phyloP scores from a whole-genome alignment of 2,888 invertebrate species.

The Panopea generosa region DNA sequence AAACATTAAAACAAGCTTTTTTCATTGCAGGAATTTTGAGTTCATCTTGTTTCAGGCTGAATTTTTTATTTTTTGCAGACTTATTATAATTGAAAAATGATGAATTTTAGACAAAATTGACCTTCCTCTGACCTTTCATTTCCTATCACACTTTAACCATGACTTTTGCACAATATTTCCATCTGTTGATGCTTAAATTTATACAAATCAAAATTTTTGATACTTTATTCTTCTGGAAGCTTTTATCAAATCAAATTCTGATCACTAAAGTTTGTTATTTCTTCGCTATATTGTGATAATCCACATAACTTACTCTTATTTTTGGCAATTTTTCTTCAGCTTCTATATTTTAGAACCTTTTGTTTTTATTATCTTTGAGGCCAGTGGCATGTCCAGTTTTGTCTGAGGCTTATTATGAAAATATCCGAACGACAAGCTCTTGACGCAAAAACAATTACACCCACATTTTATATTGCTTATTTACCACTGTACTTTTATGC shows the following conservation, averaged over 20 bases:
- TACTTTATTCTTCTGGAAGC: not conserved
- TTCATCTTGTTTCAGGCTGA: not conserved
- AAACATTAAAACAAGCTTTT: not conserved
- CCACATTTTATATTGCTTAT: constrained; percentile 1
- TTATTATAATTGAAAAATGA: constrained; percentile 4
- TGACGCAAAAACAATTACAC: not conserved
- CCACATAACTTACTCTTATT: not conserved
- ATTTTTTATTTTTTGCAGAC: constrained; percentile 8
- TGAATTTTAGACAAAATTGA: constrained; percentile 48
- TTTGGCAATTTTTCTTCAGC: constrained; percentile 21
- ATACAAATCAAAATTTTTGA: not conserved
- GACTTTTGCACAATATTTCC: constrained; percentile 20
- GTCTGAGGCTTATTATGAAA: constrained; percentile 47
- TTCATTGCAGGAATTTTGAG: not conserved
- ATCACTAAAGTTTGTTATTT: not conserved
- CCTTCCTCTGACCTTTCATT: constrained; percentile 19
- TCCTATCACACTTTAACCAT: constrained; percentile 22
- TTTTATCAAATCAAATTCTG: not conserved
- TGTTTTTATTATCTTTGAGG: constrained; percentile 29
- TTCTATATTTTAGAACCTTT: constrained; percentile 18
- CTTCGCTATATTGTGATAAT: no score
- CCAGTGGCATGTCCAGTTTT: constrained; percentile 63
- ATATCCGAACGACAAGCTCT: constrained; percentile 6
- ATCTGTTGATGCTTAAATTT: not conserved
- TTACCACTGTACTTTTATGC: not conserved